These are phyloP conservation scores for Ostrea edulis DNA, from an alignment of 1,140 invertebrate species.

Conservation along the genomic window DNA sequence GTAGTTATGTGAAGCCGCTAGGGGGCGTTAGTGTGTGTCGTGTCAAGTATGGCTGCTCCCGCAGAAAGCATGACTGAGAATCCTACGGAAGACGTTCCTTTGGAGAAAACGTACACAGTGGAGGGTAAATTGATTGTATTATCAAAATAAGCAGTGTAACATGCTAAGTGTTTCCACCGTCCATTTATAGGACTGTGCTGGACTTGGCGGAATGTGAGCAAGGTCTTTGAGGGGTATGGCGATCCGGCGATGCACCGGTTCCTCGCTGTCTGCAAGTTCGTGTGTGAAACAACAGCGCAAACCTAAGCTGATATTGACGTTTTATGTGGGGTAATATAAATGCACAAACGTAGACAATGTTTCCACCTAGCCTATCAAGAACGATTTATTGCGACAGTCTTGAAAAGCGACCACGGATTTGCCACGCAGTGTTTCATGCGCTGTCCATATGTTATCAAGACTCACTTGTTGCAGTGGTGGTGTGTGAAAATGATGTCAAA, in stretches of 20 bases:
- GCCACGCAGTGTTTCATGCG: too few relatives aligned
- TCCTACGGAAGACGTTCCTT: slow-evolving; percentile 52
- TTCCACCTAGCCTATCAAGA: too few relatives aligned
- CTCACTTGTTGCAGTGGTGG: too few relatives aligned
- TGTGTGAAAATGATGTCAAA: too few relatives aligned
- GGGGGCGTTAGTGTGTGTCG: slow-evolving; percentile 50
- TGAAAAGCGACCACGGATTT: too few relatives aligned
- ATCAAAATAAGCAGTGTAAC: not conserved
- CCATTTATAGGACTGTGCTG: not conserved
- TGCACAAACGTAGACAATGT: too few relatives aligned
- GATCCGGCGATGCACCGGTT: not conserved
- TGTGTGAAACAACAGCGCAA: not conserved
- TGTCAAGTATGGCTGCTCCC: slow-evolving; percentile 71
- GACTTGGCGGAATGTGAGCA: not conserved
- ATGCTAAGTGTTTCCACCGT: not conserved
- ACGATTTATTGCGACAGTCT: too few relatives aligned
- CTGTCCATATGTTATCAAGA: too few relatives aligned
- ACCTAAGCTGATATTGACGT: too few relatives aligned
- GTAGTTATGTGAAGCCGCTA: slow-evolving; percentile 3
- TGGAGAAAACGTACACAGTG: slow-evolving; percentile 65
- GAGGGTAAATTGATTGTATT: slow-evolving; percentile 65
- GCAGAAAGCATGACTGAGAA: slow-evolving; percentile 72
- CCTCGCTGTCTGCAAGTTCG: not conserved
- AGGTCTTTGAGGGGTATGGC: not conserved
- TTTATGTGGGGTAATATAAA: too few relatives aligned